Percentiles rank a stretch among this genome's conserved stretches.
Conservation (phyloP, 2,113 vertebrate genomes). For the Melierax canorus region DNA sequence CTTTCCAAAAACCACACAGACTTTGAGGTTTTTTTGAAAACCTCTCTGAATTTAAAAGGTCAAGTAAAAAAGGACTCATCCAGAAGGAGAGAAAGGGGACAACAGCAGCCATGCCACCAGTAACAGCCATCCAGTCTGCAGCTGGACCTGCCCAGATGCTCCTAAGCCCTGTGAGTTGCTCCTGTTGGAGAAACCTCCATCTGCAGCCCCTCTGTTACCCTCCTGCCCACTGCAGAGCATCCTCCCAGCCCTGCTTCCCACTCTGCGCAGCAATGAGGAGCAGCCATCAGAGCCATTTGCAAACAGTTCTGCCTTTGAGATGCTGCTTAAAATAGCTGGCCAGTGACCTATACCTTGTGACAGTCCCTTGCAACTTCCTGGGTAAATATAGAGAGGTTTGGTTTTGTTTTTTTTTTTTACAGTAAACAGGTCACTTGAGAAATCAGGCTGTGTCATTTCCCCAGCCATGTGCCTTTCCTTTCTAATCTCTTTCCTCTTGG, state of each 20-base stretch:
- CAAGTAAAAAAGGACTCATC: not conserved
- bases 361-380: not conserved
- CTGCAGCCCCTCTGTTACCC: not conserved
- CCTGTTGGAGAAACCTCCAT: not conserved
- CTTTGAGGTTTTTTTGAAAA: not conserved
- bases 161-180: not conserved
- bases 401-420: not conserved
- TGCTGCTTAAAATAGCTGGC: not conserved
- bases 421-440: not conserved
- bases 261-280: not conserved
- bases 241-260: not conserved
- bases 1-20: not conserved
- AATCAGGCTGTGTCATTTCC: not conserved
- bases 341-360: not conserved
- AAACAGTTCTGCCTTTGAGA: not conserved
- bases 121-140: not conserved
- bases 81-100: not conserved
- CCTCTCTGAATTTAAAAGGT: not conserved
- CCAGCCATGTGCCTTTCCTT: not conserved
- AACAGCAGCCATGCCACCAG: not conserved
- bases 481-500: not conserved
- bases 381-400: not conserved
- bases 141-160: not conserved
- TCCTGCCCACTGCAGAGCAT: not conserved
- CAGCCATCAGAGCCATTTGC: not conserved